Conservation (phyloP, 1,140 invertebrate genomes). For the Eumeta japonica region DNA sequence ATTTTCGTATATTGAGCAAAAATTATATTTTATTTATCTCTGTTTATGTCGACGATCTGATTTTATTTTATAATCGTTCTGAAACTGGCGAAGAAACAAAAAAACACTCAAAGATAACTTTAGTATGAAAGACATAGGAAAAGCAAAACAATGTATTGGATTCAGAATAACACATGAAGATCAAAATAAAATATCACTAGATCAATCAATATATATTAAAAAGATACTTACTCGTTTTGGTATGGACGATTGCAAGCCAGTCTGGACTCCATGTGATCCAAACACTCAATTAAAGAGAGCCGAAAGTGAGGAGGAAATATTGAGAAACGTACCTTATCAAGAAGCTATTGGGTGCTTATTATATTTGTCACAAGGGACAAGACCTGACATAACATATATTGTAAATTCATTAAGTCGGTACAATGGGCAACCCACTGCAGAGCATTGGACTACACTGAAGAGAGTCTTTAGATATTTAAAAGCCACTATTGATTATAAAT, state of each 20-base stretch:
- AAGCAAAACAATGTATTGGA: not conserved
- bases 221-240: slow-evolving; percentile 1
- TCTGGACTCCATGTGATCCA: not conserved
- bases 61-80: no score
- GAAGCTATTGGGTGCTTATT: no score
- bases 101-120: not conserved
- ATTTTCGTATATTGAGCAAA: slow-evolving; percentile 1
- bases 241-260: slow-evolving; percentile 1
- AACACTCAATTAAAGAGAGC: slow-evolving; percentile 1
- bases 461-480: slow-evolving; percentile 35
- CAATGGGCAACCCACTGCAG: slow-evolving; percentile 15
- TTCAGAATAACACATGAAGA: slow-evolving; percentile 1
- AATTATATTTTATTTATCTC: slow-evolving; percentile 1
- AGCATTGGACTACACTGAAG: slow-evolving; percentile 27
- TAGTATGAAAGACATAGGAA: no score
- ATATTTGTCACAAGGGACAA: no score
- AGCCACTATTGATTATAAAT: slow-evolving; percentile 20
- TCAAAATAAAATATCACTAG: slow-evolving; percentile 1
- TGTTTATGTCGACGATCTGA: slow-evolving; percentile 1
- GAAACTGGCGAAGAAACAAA: no score
- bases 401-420: slow-evolving; percentile 1
- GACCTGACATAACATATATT: slow-evolving; percentile 1
- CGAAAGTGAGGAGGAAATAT: no score
- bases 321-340: slow-evolving; percentile 1
- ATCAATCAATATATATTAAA: slow-evolving; percentile 1